These are phyloP conservation scores for Trichacis sp. DNA, from an alignment of 2,888 invertebrate genomes.

Conservation along the genomic window DNA sequence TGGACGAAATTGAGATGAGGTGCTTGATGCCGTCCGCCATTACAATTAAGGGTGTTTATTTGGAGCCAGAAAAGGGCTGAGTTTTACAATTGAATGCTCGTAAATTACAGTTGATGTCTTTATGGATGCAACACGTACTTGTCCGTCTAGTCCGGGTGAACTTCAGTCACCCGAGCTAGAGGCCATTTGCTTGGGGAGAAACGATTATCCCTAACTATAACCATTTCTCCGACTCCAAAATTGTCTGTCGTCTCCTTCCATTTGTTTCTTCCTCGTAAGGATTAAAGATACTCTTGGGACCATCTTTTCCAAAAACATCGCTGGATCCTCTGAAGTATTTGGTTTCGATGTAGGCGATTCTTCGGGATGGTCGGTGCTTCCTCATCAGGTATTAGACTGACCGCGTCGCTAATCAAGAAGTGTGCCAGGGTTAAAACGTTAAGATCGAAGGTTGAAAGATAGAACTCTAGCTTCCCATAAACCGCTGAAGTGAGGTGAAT, in stretches of 20 bases:
- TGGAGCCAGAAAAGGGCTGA: background rate
- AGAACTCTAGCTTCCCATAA: constrained; percentile 51
- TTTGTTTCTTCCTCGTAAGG: too few species aligned
- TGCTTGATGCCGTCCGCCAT: too few species aligned
- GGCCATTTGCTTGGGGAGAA: background rate
- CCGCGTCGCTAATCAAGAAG: constrained; percentile 47
- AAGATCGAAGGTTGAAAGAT: constrained; percentile 45
- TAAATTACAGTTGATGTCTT: background rate
- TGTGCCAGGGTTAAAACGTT: constrained; percentile 49
- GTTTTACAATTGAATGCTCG: background rate
- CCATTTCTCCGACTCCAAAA: background rate
- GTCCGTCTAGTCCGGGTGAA: background rate
- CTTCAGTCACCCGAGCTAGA: background rate
- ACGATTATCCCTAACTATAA: background rate
- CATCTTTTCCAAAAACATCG: too few species aligned
- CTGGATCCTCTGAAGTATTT: too few species aligned
- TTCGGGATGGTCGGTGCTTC: too few species aligned
- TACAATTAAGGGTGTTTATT: too few species aligned
- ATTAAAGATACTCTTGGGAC: constrained; percentile 4
- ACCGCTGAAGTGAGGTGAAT: constrained; percentile 41
- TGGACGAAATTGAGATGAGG: too few species aligned
- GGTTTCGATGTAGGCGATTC: too few species aligned
- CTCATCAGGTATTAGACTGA: too few species aligned
- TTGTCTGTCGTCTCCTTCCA: background rate
- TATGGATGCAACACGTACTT: background rate